Conservation (phyloP, 2,113 vertebrate species). For the Tonatia bakeri region DNA sequence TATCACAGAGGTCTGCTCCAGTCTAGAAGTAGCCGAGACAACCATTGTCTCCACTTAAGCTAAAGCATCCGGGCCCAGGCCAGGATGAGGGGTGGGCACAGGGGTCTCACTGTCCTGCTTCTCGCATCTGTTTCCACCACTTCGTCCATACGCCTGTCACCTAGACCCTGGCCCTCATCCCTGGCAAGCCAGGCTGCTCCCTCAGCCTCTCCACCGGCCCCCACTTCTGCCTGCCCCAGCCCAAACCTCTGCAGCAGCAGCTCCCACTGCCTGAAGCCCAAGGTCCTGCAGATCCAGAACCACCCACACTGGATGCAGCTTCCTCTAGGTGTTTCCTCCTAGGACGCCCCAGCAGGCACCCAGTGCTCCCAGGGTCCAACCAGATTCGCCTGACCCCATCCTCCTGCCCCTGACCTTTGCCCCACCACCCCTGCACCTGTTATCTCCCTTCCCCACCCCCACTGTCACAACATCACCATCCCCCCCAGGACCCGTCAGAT, state of each 20-base stretch:
- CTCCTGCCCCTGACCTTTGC: not conserved
- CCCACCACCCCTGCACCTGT: not conserved
- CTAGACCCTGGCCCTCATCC: not conserved
- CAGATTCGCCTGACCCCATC: not conserved
- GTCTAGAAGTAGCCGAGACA: not conserved
- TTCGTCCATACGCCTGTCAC: not conserved
- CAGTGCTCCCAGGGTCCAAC: not conserved
- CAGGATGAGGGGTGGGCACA: accelerated
- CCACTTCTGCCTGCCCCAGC: not conserved
- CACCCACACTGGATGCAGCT: not conserved
- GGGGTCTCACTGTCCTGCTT: not conserved
- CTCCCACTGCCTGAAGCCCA: not conserved
- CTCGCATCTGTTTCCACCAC: not conserved
- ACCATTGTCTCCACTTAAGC: not conserved
- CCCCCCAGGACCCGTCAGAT: not conserved
- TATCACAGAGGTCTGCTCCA: no score
- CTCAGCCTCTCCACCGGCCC: not conserved
- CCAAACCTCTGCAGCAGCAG: not conserved
- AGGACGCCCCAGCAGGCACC: not conserved
- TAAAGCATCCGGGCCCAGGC: accelerated
- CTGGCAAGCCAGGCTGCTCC: not conserved
- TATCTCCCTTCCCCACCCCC: not conserved
- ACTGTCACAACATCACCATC: not conserved
- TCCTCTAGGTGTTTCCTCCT: not conserved
- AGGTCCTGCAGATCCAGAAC: not conserved